These are phyloP conservation scores for Lasioglossum leucozonium DNA, from an alignment of 2,888 invertebrate genomes.

Conservation along the genomic window DNA sequence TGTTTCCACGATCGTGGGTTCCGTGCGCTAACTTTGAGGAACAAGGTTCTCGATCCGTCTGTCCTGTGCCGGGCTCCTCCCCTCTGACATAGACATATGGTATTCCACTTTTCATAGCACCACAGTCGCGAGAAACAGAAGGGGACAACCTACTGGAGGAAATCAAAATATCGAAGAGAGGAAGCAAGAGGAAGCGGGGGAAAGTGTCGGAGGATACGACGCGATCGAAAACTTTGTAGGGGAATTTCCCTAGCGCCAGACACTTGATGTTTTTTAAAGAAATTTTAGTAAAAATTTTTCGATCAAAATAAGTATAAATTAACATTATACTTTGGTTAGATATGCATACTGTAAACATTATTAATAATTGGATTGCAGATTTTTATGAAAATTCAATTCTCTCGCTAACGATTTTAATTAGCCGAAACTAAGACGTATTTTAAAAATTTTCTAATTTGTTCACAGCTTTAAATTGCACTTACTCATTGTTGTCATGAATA, in stretches of 20 bases:
- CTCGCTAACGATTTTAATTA: too few species aligned
- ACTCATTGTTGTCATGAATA: too few species aligned
- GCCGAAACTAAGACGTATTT: too few species aligned
- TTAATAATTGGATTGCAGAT: too few species aligned
- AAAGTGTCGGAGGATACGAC: background rate
- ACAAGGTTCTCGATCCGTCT: constrained; percentile 56
- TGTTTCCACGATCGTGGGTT: constrained; percentile 14
- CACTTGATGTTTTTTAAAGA: background rate
- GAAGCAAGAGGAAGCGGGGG: background rate
- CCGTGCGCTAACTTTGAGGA: constrained; percentile 32
- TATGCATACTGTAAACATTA: too few species aligned
- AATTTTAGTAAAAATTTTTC: too few species aligned
- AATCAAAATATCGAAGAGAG: constrained; percentile 41
- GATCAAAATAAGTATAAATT: too few species aligned
- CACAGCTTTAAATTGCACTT: too few species aligned
- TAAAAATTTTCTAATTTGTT: too few species aligned
- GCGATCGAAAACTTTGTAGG: constrained; percentile 1
- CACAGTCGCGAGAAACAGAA: constrained; percentile 33
- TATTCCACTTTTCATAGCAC: constrained; percentile 77
- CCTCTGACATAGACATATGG: constrained; percentile 79
- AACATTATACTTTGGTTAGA: too few species aligned
- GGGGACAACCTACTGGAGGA: constrained; percentile 28
- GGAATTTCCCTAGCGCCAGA: background rate
- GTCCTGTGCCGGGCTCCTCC: constrained; percentile 55
- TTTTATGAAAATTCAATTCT: too few species aligned